These are phyloP conservation scores for Spicauda simplicius DNA, from an alignment of 2,888 invertebrate genomes.

Conservation along the genomic window DNA sequence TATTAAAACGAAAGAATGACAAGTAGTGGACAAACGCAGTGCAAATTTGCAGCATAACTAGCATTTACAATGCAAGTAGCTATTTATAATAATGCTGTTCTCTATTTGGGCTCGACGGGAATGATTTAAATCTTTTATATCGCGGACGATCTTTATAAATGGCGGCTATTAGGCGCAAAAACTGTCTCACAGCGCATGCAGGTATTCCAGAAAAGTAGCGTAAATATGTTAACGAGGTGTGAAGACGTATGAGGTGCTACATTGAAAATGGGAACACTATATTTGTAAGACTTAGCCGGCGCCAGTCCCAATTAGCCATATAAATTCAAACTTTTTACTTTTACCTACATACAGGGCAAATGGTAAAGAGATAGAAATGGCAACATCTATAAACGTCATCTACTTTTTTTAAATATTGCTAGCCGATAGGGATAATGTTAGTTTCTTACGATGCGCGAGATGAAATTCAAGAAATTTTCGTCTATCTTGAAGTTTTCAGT, in stretches of 20 bases:
- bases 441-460: too few species aligned
- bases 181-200: slow-evolving; percentile 19
- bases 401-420: neutral
- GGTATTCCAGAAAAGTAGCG: slow-evolving; percentile 19
- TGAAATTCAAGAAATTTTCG: too few species aligned
- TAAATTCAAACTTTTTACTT: slow-evolving; percentile 24
- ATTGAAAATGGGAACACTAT: slow-evolving; percentile 23
- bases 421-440: neutral
- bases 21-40: neutral
- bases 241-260: slow-evolving; percentile 38
- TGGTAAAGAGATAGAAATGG: slow-evolving; percentile 11
- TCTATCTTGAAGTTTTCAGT: too few species aligned
- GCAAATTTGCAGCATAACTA: neutral
- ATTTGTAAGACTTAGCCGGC: slow-evolving; percentile 15
- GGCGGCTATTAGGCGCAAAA: slow-evolving; percentile 15
- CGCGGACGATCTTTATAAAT: slow-evolving; percentile 26
- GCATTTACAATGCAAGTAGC: neutral
- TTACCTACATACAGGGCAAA: neutral
- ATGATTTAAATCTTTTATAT: slow-evolving; percentile 14
- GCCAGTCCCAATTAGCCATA: slow-evolving; percentile 22
- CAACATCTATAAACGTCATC: slow-evolving; percentile 4
- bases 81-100: slow-evolving; percentile 13
- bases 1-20: neutral
- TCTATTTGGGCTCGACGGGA: slow-evolving; percentile 6
- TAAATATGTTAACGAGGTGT: slow-evolving; percentile 46